Base-by-base conservation (phyloP, 2,888 invertebrate genomes). In the Drosophila koepferae region DNA sequence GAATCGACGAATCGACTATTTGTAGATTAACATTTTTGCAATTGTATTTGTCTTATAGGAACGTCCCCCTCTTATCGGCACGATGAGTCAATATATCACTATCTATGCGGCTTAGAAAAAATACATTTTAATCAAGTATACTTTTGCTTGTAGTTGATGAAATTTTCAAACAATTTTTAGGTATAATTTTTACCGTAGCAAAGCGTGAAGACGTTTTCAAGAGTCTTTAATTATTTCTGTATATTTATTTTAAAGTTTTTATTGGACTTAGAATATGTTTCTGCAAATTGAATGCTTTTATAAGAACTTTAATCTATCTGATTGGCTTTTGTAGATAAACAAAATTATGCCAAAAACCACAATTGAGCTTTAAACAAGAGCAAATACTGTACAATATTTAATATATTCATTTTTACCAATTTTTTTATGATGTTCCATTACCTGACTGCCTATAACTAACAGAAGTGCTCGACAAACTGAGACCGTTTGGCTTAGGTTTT, bases 171-270 rank as follows among this genome's bases (percentile, higher is more conserved):
- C 31, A 6, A 31, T 10, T 23, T 38, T 40, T 5, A 16, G n/a
- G 14, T 41, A 20, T 7, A 9, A 23, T 5, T 28, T 44, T 44
- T 62, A 62, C 55, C 23, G 43, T 28, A 36, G 7, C 40, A 59
- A 36, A 41, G 7, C 51, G 14, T 31, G 31, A 23, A 43, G 31
- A 44, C 34, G 12, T 53, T 53, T 53, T 59, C 18, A 20, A 0
- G 0, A 0, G 28, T 28, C 28, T 28, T 28, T 28, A 28, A 28
- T 23, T 16, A 59, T 58, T 46, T 58, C 58, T 34, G 5, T n/a
- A 67, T 44, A 67, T 67, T 51, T 66, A 23, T 6, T 38, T n/a
- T 10, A 43, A 7, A 61, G 43, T 8, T 14, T 43, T 12, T 34
- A 10, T 31, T 41, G 28, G 16, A 28, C 7, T 44, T 40, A 36